A percentile compares a stretch with the other conserved stretches of the same genome.
phyloP scores from a whole-genome alignment of 2,888 invertebrate species.

The Drosophila kokeensis region DNA sequence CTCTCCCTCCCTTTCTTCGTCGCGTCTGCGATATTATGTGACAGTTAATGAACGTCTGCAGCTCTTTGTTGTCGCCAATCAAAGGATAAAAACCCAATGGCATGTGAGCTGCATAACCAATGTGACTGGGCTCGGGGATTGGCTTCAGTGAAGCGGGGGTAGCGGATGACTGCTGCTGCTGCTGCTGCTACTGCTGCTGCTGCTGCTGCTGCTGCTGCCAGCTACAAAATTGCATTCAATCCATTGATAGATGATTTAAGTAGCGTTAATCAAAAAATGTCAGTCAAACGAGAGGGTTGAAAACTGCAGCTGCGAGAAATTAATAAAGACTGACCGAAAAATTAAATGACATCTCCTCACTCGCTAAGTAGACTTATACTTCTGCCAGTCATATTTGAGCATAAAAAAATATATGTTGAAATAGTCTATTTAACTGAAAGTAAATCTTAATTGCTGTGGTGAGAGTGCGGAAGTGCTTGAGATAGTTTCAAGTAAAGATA shows the following conservation, averaged over 20 bases:
- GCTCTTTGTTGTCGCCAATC: slow-evolving; percentile 66
- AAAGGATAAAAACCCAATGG: slow-evolving; percentile 42
- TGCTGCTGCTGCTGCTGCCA: background rate
- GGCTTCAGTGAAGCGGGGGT: background rate
- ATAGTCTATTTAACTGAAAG: background rate
- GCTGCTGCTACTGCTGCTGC: background rate
- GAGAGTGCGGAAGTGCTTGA: no score
- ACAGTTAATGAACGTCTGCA: slow-evolving; percentile 72
- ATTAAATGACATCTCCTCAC: background rate
- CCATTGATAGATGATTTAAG: slow-evolving; percentile 47
- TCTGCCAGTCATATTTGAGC: background rate
- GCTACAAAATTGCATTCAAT: slow-evolving; percentile 23
- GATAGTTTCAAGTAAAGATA: background rate
- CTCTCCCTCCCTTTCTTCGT: background rate
- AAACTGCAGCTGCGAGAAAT: background rate
- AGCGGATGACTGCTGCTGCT: background rate
- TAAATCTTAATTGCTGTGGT: background rate
- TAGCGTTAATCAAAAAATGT: background rate
- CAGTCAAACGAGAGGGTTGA: background rate
- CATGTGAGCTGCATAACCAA: slow-evolving; percentile 64
- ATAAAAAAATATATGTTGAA: background rate
- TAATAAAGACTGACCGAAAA: background rate
- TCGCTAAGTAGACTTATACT: background rate
- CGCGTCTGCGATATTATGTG: slow-evolving; percentile 56
- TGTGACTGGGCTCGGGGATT: slow-evolving; percentile 16